phyloP scores from a whole-genome alignment of 2,797 vertebrate species.

The Chloroceryle inda region DNA sequence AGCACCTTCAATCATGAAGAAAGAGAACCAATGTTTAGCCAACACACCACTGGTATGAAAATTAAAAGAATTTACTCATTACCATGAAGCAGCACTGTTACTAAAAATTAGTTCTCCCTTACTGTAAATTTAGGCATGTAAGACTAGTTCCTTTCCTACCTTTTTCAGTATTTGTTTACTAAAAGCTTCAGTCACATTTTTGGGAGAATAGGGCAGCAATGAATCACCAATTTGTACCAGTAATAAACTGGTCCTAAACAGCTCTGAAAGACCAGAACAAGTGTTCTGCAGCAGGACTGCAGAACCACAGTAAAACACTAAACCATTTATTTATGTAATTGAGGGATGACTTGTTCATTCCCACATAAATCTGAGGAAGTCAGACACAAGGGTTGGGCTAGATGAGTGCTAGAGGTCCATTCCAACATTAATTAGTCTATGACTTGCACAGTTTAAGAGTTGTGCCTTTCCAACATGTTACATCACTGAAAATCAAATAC shows the following conservation, averaged over 20 bases:
- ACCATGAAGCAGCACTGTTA: background rate
- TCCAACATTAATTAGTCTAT: background rate
- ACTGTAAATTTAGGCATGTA: background rate
- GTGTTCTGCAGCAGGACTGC: background rate
- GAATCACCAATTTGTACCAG: background rate
- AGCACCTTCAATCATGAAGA: background rate
- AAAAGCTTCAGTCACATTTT: background rate
- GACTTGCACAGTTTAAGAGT: background rate
- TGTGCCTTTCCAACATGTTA: background rate
- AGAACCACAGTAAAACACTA: background rate
- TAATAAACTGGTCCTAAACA: background rate
- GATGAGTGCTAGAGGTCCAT: background rate
- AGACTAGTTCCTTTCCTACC: background rate
- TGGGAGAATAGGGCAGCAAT: background rate
- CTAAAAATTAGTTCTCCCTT: background rate
- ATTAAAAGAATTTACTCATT: background rate
- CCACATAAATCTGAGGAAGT: background rate
- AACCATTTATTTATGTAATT: background rate
- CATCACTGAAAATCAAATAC: background rate
- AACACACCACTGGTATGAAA: background rate
- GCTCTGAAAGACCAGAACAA: background rate
- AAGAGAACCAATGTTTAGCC: background rate
- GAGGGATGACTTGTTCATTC: background rate
- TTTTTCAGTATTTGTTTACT: background rate
- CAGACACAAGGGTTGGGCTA: background rate